Conservation (phyloP, 64 coral and sea anemone species). For the Montipora efflorescens region DNA sequence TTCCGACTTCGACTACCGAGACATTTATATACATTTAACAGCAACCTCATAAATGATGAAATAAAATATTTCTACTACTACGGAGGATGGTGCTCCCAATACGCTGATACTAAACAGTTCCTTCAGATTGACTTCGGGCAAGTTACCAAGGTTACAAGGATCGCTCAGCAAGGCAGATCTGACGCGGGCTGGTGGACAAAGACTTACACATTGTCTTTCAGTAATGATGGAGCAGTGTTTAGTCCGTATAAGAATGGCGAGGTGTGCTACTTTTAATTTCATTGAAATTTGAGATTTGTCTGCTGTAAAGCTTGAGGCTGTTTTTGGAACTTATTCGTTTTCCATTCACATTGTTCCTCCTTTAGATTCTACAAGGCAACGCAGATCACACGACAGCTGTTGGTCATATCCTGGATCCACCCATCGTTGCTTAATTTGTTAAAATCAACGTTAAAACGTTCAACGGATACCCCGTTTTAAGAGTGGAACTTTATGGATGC, state of each 20-base stretch:
- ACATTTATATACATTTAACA: too few species aligned
- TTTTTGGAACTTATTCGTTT: too few species aligned
- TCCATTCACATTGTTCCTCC: too few species aligned
- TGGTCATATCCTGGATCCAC: slow-evolving; percentile 29
- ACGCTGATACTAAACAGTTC: not conserved
- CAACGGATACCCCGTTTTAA: slow-evolving; percentile 20
- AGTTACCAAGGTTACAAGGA: slow-evolving; percentile 29
- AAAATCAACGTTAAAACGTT: slow-evolving; percentile 38
- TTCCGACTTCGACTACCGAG: too few species aligned
- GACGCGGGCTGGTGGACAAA: too few species aligned
- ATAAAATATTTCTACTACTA: not conserved
- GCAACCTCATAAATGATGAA: too few species aligned
- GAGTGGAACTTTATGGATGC: slow-evolving; percentile 79
- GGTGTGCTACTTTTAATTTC: too few species aligned
- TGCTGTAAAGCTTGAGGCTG: too few species aligned
- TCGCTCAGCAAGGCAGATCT: not conserved
- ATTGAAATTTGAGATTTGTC: too few species aligned
- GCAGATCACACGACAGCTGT: slow-evolving; percentile 22
- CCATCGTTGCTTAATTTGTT: slow-evolving; percentile 61
- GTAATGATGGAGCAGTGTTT: slow-evolving; percentile 6
- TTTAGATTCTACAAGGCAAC: slow-evolving; percentile 65
- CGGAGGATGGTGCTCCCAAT: not conserved
- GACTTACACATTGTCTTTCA: too few species aligned
- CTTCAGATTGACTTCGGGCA: not conserved
- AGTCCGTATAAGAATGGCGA: not conserved